Conservation (phyloP, 2,888 invertebrate genomes). For the Helicoverpa assulta region DNA sequence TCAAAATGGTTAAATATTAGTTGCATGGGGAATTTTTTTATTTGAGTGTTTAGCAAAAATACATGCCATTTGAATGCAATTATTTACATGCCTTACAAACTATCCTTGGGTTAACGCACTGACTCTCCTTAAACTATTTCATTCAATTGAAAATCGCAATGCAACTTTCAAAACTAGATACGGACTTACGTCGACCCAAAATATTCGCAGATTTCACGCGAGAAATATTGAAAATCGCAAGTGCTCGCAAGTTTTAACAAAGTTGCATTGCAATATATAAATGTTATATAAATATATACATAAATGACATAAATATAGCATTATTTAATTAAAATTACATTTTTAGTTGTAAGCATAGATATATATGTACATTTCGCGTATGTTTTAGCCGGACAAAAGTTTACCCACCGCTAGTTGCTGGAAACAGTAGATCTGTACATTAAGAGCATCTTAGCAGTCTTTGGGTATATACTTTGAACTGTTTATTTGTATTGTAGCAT, state of each 20-base stretch:
- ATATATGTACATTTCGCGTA: background rate
- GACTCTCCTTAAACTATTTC: background rate
- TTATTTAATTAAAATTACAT: too few species aligned
- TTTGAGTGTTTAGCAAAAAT: background rate
- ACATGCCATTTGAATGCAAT: background rate
- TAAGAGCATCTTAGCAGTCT: too few species aligned
- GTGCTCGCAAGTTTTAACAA: background rate
- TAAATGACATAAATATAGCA: too few species aligned
- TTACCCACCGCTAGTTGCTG: too few species aligned
- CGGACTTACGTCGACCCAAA: too few species aligned
- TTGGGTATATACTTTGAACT: too few species aligned
- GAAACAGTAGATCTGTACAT: too few species aligned
- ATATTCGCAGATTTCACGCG: background rate
- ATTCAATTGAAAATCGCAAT: background rate
- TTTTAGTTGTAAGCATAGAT: too few species aligned
- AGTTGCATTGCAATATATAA: background rate
- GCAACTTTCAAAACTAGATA: conserved; percentile 6
- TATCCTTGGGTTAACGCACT: conserved; percentile 14
- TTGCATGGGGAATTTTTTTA: too few species aligned
- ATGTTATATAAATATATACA: background rate
- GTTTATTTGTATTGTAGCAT: background rate
- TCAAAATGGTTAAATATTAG: too few species aligned
- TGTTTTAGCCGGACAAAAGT: background rate
- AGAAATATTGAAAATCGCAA: background rate
- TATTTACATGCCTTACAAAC: background rate